phyloP scores from a whole-genome alignment of 2,888 invertebrate genomes.

The Nebria brevicollis region DNA sequence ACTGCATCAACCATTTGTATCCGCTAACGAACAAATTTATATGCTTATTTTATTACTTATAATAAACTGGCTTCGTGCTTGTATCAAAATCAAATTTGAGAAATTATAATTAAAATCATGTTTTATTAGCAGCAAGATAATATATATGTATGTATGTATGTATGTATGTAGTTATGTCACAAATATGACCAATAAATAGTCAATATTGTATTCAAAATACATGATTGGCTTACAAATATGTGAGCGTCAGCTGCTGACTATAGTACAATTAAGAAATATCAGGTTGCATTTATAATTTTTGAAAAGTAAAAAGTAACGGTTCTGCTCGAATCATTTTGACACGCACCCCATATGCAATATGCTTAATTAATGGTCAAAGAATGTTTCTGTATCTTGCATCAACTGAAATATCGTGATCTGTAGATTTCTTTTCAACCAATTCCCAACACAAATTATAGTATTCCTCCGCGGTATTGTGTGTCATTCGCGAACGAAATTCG shows the following conservation, averaged over 20 bases:
- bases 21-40: not conserved
- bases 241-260: not conserved
- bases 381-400: slow-evolving; percentile 20
- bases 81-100: not conserved
- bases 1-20: not conserved
- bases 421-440: slow-evolving; percentile 8
- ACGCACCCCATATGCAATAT: slow-evolving; percentile 35
- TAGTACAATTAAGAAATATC: not conserved
- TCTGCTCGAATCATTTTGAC: slow-evolving; percentile 11
- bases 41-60: not conserved
- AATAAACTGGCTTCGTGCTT: not conserved
- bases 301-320: slow-evolving; percentile 25
- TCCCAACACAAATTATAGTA: slow-evolving; percentile 9
- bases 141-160: no score
- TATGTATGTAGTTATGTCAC: no score
- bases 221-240: not conserved
- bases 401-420: not conserved
- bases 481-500: no score
- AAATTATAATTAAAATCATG: no score
- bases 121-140: no score
- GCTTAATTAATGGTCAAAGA: slow-evolving; percentile 24
- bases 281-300: slow-evolving; percentile 1
- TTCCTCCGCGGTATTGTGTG: no score
- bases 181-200: no score
- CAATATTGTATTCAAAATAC: not conserved